Evolutionary conservation across 2,888 invertebrate species (phyloP).

Genomic region (Cantharis flavilabris): DNA sequence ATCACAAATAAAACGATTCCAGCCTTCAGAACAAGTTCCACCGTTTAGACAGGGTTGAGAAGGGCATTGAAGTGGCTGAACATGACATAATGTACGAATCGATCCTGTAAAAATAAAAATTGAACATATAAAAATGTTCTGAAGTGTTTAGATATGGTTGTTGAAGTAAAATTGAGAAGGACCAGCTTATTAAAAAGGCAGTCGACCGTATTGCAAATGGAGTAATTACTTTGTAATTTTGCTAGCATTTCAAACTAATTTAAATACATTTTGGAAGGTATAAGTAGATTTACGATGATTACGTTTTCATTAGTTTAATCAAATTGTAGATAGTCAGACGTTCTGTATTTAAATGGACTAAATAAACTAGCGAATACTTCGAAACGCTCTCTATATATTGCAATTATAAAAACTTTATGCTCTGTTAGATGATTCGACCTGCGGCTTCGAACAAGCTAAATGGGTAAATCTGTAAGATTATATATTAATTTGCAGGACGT

Average conservation of each 20-base stretch:
- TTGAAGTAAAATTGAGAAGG: background rate
- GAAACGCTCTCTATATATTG: background rate
- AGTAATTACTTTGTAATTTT: background rate
- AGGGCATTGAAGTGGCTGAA: slow-evolving; percentile 78
- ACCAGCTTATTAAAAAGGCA: background rate
- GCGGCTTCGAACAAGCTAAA: background rate
- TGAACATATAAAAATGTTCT: background rate
- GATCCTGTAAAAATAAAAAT: slow-evolving; percentile 66
- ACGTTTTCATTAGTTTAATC: background rate
- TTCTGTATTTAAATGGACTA: background rate
- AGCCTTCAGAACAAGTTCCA: slow-evolving; percentile 88
- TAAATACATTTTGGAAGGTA: background rate
- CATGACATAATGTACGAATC: slow-evolving; percentile 86
- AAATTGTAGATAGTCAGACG: background rate
- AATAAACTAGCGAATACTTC: background rate
- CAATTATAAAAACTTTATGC: background rate
- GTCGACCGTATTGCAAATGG: background rate
- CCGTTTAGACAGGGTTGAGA: slow-evolving; percentile 89
- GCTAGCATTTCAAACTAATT: background rate
- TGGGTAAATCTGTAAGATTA: background rate
- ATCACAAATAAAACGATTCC: slow-evolving; percentile 90
- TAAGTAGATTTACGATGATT: background rate
- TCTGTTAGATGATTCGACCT: background rate
- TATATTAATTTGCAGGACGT: background rate
- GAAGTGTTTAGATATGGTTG: background rate